These are phyloP conservation scores for Tricholauxania praeusta DNA, from an alignment of 2,888 invertebrate genomes.

Conservation along the genomic window DNA sequence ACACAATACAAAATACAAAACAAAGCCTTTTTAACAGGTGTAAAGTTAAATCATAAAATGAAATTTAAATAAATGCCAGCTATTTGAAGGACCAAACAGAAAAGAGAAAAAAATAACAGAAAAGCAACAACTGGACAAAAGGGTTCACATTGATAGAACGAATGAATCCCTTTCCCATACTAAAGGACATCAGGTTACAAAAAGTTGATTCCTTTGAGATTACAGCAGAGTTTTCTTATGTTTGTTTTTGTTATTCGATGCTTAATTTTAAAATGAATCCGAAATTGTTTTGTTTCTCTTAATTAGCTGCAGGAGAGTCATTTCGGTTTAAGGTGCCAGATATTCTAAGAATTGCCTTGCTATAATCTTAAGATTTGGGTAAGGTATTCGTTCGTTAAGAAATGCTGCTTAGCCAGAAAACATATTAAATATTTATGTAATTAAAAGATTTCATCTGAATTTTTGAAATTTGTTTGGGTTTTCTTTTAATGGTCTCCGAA, in stretches of 20 bases:
- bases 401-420: conserved; percentile 9
- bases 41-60: conserved; percentile 66
- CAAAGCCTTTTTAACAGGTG: conserved; percentile 57
- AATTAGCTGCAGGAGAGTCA: conserved; percentile 55
- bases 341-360: background rate
- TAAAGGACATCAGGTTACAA: conserved; percentile 10
- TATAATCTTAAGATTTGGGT: conserved; percentile 17
- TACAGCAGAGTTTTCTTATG: conserved; percentile 31
- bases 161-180: conserved; percentile 37
- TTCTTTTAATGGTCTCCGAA: too few relatives aligned
- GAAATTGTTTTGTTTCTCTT: conserved; percentile 49
- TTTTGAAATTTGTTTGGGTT: background rate
- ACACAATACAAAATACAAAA: background rate
- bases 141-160: conserved; percentile 36
- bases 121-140: conserved; percentile 40
- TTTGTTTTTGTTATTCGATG: conserved; percentile 42
- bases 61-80: conserved; percentile 61
- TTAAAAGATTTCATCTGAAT: conserved; percentile 48
- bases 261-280: conserved; percentile 42
- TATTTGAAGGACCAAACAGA: conserved; percentile 31
- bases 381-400: background rate
- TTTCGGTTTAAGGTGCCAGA: background rate
- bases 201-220: conserved; percentile 37
- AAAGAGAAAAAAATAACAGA: conserved; percentile 17
- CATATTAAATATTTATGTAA: conserved; percentile 53